These are phyloP conservation scores for Spinibarbus caldwelli DNA, from an alignment of 2,797 vertebrate genomes.

Conservation along the genomic window DNA sequence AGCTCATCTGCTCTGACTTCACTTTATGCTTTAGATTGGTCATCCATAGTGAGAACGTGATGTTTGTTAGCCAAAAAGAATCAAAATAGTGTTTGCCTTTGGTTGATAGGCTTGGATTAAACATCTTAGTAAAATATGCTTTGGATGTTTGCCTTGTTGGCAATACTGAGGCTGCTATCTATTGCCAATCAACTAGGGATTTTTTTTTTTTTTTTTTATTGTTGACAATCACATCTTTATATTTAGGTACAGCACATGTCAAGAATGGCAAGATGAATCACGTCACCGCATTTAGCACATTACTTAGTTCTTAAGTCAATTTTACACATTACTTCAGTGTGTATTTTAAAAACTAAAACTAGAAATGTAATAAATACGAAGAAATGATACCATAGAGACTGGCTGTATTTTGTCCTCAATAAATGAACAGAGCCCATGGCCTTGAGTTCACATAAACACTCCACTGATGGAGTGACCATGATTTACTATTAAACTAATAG, in stretches of 20 bases:
- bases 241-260: neutral
- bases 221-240: conserved; percentile 4
- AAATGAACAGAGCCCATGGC: neutral
- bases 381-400: neutral
- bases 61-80: neutral
- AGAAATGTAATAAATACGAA: neutral
- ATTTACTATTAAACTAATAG: neutral
- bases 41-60: neutral
- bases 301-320: neutral
- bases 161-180: neutral
- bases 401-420: neutral
- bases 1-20: conserved; percentile 9
- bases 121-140: conserved; percentile 2
- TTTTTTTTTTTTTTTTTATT: neutral
- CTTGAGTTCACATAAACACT: conserved; percentile 15
- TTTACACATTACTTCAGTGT: neutral
- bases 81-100: neutral
- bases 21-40: neutral
- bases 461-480: neutral
- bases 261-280: neutral
- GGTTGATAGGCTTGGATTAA: conserved; percentile 1
- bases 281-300: neutral
- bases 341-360: neutral
- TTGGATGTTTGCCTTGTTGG: conserved; percentile 12
- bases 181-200: neutral